Conservation (phyloP, 2,888 invertebrate genomes). For the Apamea sordens region DNA sequence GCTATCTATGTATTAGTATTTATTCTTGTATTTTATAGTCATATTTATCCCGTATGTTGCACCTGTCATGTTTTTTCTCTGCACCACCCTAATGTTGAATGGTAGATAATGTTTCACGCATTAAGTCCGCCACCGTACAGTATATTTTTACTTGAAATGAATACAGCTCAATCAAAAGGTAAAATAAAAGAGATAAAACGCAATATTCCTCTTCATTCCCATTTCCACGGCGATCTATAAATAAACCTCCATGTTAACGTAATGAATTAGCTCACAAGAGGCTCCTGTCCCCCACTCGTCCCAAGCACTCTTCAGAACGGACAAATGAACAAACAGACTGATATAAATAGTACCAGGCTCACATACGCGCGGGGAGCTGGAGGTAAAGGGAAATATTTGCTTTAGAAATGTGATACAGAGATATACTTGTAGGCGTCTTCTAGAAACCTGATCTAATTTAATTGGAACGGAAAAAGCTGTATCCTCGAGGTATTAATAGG, state of each 20-base stretch:
- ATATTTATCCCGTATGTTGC: too few relatives aligned
- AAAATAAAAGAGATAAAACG: constrained; percentile 4
- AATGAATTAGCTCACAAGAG: constrained; percentile 47
- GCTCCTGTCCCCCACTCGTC: constrained; percentile 28
- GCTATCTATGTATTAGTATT: too few relatives aligned
- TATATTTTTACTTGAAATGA: background rate
- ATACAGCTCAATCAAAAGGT: background rate
- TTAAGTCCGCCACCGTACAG: too few relatives aligned
- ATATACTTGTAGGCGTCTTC: background rate
- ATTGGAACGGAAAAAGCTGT: constrained; percentile 1
- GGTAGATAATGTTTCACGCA: too few relatives aligned
- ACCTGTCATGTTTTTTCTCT: too few relatives aligned
- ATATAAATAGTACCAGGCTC: constrained; percentile 38
- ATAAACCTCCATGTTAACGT: constrained; percentile 42
- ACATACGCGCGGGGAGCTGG: background rate
- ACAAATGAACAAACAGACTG: constrained; percentile 53
- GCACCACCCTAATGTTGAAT: too few relatives aligned
- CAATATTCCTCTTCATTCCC: background rate
- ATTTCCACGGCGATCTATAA: constrained; percentile 17
- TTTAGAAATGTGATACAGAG: constrained; percentile 36
- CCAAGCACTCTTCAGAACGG: constrained; percentile 43
- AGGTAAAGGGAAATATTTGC: constrained; percentile 10
- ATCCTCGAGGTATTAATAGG: background rate
- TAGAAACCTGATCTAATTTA: constrained; percentile 4
- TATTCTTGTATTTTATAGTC: too few relatives aligned